Conservation (phyloP, 1,140 invertebrate genomes). For the Drosophila auraria region DNA sequence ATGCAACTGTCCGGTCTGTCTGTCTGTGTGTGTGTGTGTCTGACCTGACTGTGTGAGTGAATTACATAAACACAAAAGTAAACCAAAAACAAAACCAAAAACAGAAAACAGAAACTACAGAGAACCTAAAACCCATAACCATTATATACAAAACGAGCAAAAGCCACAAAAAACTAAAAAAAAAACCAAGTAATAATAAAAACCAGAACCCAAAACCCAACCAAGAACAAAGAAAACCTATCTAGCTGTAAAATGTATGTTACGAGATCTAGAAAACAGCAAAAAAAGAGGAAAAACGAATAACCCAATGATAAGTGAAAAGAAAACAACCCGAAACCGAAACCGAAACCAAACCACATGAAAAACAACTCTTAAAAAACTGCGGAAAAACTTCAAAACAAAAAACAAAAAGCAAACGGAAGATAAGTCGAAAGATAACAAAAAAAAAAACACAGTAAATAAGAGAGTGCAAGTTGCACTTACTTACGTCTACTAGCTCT, state of each 20-base stretch:
- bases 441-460: constrained; percentile 1
- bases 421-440: neutral
- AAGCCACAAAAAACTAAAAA: neutral
- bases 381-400: neutral
- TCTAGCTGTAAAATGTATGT: constrained; percentile 31
- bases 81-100: neutral
- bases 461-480: constrained; percentile 13
- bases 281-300: constrained; percentile 4
- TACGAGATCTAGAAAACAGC: constrained; percentile 32
- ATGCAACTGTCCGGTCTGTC: constrained; percentile 5
- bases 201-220: neutral
- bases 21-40: constrained; percentile 1
- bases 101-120: neutral
- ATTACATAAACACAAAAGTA: neutral
- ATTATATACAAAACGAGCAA: constrained; percentile 10
- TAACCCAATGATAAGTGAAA: neutral
- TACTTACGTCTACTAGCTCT: constrained; percentile 42
- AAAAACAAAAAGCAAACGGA: neutral
- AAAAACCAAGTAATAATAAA: neutral
- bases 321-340: neutral
- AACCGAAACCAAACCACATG: constrained; percentile 8
- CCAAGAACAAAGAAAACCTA: constrained; percentile 31
- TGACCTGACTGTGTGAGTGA: constrained; percentile 7
- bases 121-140: constrained; percentile 7
- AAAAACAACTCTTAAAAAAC: constrained; percentile 8